Evolutionary conservation across 2,113 vertebrate species (phyloP), one percentile per base, ranked within the genome.

Genomic region (Onychostruthus taczanowskii): DNA sequence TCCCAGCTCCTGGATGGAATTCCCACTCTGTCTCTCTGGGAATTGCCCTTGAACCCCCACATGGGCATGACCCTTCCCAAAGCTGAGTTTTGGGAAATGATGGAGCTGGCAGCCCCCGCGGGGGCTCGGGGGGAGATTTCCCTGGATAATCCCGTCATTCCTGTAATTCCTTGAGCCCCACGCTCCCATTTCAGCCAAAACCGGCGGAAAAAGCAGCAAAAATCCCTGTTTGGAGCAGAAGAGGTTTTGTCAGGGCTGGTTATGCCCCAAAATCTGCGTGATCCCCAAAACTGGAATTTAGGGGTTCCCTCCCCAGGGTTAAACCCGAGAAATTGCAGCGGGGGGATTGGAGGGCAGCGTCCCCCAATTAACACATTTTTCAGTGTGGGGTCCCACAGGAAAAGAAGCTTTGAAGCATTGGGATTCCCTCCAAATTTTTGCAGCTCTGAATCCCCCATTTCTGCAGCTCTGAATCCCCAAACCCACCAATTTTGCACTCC

Each of bases 61-160:
- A 28, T 1, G 30, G 13, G 26, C 5, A 13, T 87, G 20, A 24
- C 37, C 24, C 9, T 14, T 4, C 2, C 30, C n/a, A 92, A 72
- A 84, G 27, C 93, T 15, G 20, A 11, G 1, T 80, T 94, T 72
- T 84, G 95, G 95, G 93, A 96, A 96, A 72, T 68, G 91, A 44
- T 31, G 9, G 16, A 17, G 16, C 15, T 35, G 72, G 90, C 83
- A 33, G 61, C 66, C 9, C 23, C 11, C 31, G 11, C 4, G 0
- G 19, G 10, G 37, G 52, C 30, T 77, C 44, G 16, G 67, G 37
- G 7, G 59, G 90, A 4, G 76, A 84, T 89, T 93, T 94, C 7
- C 43, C 24, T 6, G 4, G 78, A 47, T 95, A 66, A 95, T 61
- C 93, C 37, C 20, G 58, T 88, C 37, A 55, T 62, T 37, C 22